Conservation (phyloP, 1,140 invertebrate species). For the Saxidomus purpurata region DNA sequence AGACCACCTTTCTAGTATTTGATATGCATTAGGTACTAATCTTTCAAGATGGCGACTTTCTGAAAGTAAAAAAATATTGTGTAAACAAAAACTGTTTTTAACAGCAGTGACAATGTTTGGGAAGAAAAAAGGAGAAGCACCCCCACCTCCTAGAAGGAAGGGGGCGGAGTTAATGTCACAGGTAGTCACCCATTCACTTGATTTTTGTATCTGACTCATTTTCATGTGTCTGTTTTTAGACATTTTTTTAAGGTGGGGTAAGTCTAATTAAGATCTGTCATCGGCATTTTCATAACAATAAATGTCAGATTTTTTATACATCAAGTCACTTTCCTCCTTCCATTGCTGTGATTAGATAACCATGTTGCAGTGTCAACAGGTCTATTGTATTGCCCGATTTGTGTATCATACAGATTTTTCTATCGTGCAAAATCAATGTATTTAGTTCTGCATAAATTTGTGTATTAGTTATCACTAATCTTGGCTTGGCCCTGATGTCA, state of each 20-base stretch:
- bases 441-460: no score
- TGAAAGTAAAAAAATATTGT: not conserved
- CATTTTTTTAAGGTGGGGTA: not conserved
- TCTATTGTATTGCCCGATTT: no score
- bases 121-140: slow-evolving; percentile 70
- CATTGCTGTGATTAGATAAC: no score
- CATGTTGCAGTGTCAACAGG: no score
- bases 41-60: slow-evolving; percentile 6
- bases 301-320: no score
- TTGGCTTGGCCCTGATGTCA: no score
- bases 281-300: no score
- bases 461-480: no score
- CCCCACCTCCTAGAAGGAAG: slow-evolving; percentile 74
- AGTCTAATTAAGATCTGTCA: no score
- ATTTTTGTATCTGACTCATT: slow-evolving; percentile 30
- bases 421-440: no score
- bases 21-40: not conserved
- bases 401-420: no score
- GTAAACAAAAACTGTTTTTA: not conserved
- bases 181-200: slow-evolving; percentile 55
- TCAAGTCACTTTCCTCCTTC: no score
- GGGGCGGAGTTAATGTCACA: slow-evolving; percentile 80
- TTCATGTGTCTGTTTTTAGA: slow-evolving; percentile 1
- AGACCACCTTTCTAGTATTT: not conserved
- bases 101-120: slow-evolving; percentile 72